Evolutionary conservation across 2,113 vertebrate species (phyloP).

Genomic region (Chauna torquata): DNA sequence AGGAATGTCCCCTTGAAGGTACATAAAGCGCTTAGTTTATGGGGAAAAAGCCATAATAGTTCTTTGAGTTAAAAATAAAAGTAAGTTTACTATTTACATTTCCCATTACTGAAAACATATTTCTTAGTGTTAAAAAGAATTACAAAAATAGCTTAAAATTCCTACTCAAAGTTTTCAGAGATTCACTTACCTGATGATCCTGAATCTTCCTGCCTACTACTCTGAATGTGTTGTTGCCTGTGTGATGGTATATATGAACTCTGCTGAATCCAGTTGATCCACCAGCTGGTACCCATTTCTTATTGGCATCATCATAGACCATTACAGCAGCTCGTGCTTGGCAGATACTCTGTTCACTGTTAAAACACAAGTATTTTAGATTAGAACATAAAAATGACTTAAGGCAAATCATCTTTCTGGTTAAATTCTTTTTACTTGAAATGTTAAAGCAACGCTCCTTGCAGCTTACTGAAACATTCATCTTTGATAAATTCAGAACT

Average conservation of each 20-base stretch:
- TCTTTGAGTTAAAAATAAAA: neutral
- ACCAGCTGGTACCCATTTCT: conserved; percentile 98
- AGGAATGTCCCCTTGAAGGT: neutral
- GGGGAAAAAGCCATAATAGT: neutral
- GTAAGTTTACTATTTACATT: neutral
- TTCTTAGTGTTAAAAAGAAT: neutral
- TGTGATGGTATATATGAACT: conserved; percentile 99
- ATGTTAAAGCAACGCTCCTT: neutral
- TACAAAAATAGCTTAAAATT: neutral
- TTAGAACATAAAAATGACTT: neutral
- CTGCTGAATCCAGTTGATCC: conserved; percentile 97
- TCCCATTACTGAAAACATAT: neutral
- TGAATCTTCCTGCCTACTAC: conserved; percentile 99
- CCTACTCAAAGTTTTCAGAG: neutral
- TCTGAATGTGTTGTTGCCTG: conserved; percentile 97
- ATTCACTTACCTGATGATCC: conserved; percentile 91
- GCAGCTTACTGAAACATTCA: neutral
- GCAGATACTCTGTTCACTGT: conserved; percentile 99
- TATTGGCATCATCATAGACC: conserved; percentile 98
- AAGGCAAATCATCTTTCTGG: neutral
- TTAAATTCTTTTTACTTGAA: neutral
- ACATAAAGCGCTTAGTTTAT: neutral
- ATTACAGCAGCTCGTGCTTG: conserved; percentile 98
- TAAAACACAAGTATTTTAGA: conserved; percentile 30
- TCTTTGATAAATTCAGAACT: neutral